These are phyloP conservation scores for Melozone crissalis DNA, from an alignment of 2,113 vertebrate genomes.

Conservation along the genomic window DNA sequence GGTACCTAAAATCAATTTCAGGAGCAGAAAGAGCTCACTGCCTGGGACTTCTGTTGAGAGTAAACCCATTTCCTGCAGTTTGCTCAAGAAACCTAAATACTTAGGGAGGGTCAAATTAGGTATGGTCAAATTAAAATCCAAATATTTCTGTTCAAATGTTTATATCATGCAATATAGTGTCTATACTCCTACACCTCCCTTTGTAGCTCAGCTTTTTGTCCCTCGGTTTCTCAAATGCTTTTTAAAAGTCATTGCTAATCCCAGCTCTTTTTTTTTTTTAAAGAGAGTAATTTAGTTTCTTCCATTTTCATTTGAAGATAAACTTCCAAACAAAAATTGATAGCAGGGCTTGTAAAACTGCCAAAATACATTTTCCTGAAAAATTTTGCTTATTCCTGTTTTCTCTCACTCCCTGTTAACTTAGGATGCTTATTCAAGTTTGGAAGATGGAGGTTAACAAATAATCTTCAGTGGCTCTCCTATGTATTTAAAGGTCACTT, in stretches of 20 bases:
- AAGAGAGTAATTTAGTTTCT: background rate
- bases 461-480: background rate
- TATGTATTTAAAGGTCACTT: slow-evolving; percentile 33
- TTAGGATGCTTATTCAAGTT: background rate
- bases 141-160: background rate
- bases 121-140: background rate
- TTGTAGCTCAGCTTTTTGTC: background rate
- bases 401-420: background rate
- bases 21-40: background rate
- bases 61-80: background rate
- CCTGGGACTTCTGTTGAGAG: background rate
- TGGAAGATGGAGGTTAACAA: background rate
- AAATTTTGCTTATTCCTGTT: background rate
- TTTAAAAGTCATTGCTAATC: background rate
- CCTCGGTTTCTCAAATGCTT: background rate
- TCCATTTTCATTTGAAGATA: background rate
- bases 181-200: background rate
- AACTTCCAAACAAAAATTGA: background rate
- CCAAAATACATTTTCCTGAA: background rate
- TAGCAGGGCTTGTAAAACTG: background rate
- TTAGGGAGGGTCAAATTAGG: background rate
- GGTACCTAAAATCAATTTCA: background rate
- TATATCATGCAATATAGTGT: background rate
- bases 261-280: background rate
- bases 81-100: background rate